Base-by-base conservation (phyloP, 2,888 invertebrate genomes). In the Erebia aethiops region DNA sequence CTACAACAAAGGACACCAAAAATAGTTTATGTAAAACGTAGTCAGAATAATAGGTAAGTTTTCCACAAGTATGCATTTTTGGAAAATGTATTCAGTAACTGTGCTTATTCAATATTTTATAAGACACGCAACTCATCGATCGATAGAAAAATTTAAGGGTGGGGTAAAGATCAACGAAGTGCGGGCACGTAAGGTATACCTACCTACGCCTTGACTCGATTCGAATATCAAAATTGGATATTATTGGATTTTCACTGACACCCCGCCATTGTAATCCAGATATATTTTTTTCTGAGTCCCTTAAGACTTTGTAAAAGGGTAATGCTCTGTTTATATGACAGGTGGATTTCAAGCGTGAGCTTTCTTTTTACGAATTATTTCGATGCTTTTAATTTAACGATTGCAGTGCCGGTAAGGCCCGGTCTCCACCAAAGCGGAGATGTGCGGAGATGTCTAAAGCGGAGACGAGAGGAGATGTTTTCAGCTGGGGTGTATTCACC, bases 171-270 rank as follows among this genome's bases (percentile, higher is more conserved):
- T 68, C 46, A n/a, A 52, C 68, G 49, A 66, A 54, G 49, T 13
- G n/a, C 13, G 16, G 13, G 61, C 72, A 71, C 69, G 68, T 63
- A 68, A 64, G 43, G 54, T 18, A 13, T n/a, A 8, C 16, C 35
- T 70, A 72, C 66, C 68, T 71, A 63, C 70, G 63, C 46, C 46
- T 66, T 35, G 41, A 69, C 56, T 57, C 60, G 58, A 52, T 46
- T 70, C 62, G 66, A 57, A 49, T 65, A 46, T 67, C 26, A 67
- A 46, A 58, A 49, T 61, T 60, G 61, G 62, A 56, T 67, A 51
- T 72, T 71, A 72, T 72, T 71, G 72, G 67, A 71, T 61, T 66
- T 43, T 46, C 61, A 64, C 61, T 64, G 68, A 61, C 57, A 52
- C 66, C 46, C 46, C 57, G 14, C 51, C 46, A 21, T 66, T 58